Percentiles rank a stretch among this genome's conserved stretches.
phyloP scores from a whole-genome alignment of 2,888 invertebrate species.

The Spodoptera exigua region DNA sequence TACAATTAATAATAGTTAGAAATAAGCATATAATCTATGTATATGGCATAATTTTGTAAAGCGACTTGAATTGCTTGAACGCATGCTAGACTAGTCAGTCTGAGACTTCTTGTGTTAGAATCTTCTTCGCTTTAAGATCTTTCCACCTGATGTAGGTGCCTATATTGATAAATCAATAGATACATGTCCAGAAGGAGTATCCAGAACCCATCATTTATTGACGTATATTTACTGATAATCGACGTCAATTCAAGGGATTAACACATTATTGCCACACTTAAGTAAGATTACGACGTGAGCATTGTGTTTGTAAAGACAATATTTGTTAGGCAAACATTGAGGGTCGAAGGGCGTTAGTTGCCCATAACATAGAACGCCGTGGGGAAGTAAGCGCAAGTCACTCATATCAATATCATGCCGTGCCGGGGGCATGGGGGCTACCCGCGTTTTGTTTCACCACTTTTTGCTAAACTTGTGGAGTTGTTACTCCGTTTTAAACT shows the following conservation, averaged over 20 bases:
- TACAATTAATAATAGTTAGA: too few relatives aligned
- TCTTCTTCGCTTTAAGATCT: too few relatives aligned
- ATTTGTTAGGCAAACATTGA: constrained; percentile 79
- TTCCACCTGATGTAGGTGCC: too few relatives aligned
- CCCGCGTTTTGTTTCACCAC: constrained; percentile 79
- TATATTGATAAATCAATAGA: too few relatives aligned
- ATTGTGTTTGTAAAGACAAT: constrained; percentile 81
- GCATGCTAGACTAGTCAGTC: too few relatives aligned
- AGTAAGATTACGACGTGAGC: constrained; percentile 79
- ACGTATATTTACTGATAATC: too few relatives aligned
- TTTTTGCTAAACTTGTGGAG: constrained; percentile 79
- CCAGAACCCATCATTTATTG: constrained; percentile 12
- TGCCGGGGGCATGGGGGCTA: constrained; percentile 65
- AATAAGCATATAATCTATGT: too few relatives aligned
- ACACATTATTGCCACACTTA: constrained; percentile 72
- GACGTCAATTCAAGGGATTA: constrained; percentile 54
- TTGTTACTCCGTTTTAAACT: constrained; percentile 61
- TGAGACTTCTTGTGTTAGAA: too few relatives aligned
- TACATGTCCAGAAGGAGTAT: too few relatives aligned
- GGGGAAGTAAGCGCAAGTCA: constrained; percentile 88
- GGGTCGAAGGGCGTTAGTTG: constrained; percentile 73
- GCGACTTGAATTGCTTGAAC: too few relatives aligned
- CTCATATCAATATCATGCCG: constrained; percentile 86
- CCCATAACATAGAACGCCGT: constrained; percentile 73
- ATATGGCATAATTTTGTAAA: too few relatives aligned